Evolutionary conservation across 2,888 invertebrate genomes (phyloP), one percentile per base, ranked within the genome.

Genomic region (Meiosimyza decipiens): DNA sequence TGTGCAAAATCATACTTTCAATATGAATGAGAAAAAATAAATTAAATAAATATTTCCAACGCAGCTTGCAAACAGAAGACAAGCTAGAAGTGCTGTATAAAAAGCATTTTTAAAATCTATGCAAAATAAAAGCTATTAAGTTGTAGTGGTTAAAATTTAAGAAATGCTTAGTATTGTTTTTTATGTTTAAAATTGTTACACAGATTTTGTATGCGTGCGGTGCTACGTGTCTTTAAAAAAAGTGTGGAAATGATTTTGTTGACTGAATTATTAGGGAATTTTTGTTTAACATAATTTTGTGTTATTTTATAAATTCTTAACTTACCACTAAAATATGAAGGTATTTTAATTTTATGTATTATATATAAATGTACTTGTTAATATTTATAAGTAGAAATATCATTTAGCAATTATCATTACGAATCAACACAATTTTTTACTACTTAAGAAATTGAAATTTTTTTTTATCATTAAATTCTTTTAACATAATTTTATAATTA

Each of bases 401-500:
- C 63, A 40, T 63, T 40, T 40, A 63, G 63, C 63, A 63, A 9
- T 63, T 47, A 63, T 63, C 49, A n/a, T 63, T 40, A 40, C 40
- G 40, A 9, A 40, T 40, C 63, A 63, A 63, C 62, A 62, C 33
- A 63, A 63, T 63, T 63, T n/a, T 40, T 18, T 12, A 63, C 63
- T 63, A 63, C 63, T 63, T 40, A 40, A 18, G 47, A 63, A 49
- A 63, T 16, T 16, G 11, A 62, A 18, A 63, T 11, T 47, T 40
- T 40, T 40, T 40, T 40, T 47, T 15, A 59, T 59, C 22, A 49
- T 40, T 63, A 18, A 18, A 63, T 16, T 62, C 47, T 40, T 49
- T 49, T 63, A 63, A 63, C 63, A 63, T 47, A 63, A 47, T 63
- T 62, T 63, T 16, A 40, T 62, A 40, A 40, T 63, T 22, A 57